Base-by-base conservation (phyloP, 2,888 invertebrate genomes). In the Priocnemis perturbator region DNA sequence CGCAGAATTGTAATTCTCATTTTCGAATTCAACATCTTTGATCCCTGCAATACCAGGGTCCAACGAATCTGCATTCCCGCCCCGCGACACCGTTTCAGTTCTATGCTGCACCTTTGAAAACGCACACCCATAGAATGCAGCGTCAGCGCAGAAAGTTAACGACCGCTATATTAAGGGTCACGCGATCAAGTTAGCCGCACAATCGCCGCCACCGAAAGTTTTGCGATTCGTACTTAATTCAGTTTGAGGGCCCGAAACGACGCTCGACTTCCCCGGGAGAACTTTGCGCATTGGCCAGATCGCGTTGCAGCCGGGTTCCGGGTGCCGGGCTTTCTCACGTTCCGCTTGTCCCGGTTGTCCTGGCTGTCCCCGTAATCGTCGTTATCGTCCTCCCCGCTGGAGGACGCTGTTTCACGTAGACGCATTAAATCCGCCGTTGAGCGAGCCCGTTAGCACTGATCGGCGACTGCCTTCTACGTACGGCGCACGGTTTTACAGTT, bases 321-420 rank as follows among this genome's bases (percentile, higher is more conserved):
- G 37, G 44, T 44, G 19, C 57, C 37, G 37, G 37, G 30, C 37
- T 44, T 58, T 17, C 21, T 15, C 58, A 17, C 56, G 56, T 56
- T 17, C 26, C 30, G 23, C 37, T 30, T 17, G 17, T 37, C 17
- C 37, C 30, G 23, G 30, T 37, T 44, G 14, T 21, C 15, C 44
- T 20, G 17, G 23, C 3, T 37, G 20, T 53, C 53, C 20, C 30
- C n/a, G 20, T 26, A n/a, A 30, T 55, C 17, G 23, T 55, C 55
- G 19, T 57, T 17, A n/a, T 37, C 44, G 44, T 57, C 57, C 19
- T n/a, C 19, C 17, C n/a, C 26, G 15, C n/a, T 15, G 37, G 11
- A 37, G 37, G 37, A 47, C 61, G 66, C 66, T 71, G 71, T 74
- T 74, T 53, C 60, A 15, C 65, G 52, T 60, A 62, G 56, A 45